Conservation (phyloP, 2,113 vertebrate species). For the Lasiurus borealis region DNA sequence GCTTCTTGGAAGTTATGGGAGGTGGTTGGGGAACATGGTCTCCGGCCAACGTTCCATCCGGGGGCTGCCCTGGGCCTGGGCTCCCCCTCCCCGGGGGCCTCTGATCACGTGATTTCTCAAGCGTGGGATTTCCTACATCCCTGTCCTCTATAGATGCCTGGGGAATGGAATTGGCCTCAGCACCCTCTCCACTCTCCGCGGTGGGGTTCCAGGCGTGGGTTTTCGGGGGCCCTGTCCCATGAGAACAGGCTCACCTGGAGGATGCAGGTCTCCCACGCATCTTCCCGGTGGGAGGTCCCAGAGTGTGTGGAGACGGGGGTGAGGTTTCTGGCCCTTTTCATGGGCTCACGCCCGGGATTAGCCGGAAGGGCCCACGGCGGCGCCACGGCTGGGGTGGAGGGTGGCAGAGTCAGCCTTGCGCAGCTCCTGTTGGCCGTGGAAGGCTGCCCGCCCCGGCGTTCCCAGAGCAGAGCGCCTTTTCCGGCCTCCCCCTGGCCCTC, state of each 20-base stretch:
- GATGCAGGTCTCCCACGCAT: background rate
- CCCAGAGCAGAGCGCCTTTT: conserved; percentile 30
- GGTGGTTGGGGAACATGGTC: background rate
- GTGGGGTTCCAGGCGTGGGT: accelerated
- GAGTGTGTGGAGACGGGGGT: background rate
- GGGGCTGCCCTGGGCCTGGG: accelerated
- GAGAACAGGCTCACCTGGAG: background rate
- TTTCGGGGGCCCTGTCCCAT: background rate
- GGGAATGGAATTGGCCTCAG: background rate
- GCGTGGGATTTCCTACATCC: background rate
- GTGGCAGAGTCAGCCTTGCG: background rate
- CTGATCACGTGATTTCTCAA: background rate
- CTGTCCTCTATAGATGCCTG: accelerated
- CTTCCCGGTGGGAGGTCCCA: conserved; percentile 47
- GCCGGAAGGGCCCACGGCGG: conserved; percentile 47
- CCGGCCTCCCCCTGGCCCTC: background rate
- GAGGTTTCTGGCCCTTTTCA: conserved; percentile 53
- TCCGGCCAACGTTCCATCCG: accelerated
- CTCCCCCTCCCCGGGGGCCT: background rate
- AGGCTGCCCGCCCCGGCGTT: conserved; percentile 54
- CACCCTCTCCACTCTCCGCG: background rate
- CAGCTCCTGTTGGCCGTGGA: background rate
- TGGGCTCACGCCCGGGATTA: conserved; percentile 72
- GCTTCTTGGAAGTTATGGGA: background rate
- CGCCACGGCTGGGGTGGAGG: conserved; percentile 54